phyloP scores from a whole-genome alignment of 2,113 vertebrate genomes.

The Machaerirhynchus nigripectus region DNA sequence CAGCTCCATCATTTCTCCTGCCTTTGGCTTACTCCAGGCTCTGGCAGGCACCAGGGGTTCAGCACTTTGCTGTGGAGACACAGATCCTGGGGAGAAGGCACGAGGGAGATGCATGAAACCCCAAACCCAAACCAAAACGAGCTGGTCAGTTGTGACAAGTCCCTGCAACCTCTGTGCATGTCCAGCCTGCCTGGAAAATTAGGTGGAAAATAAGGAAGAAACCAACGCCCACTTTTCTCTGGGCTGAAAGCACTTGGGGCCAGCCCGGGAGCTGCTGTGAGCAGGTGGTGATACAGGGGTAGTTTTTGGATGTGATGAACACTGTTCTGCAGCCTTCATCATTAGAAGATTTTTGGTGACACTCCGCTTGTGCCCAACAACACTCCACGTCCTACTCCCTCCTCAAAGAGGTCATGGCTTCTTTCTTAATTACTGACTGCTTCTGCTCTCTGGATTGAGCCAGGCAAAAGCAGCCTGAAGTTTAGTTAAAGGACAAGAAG shows the following conservation, averaged over 20 bases:
- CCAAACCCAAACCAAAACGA: not conserved
- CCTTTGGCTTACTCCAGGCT: not conserved
- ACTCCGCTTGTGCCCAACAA: not conserved
- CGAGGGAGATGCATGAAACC: not conserved
- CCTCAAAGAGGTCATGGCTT: not conserved
- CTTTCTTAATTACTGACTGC: conserved; percentile 51
- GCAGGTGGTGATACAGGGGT: accelerated
- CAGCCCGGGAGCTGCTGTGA: not conserved
- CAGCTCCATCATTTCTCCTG: not conserved
- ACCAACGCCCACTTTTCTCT: accelerated
- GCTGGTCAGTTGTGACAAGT: not conserved
- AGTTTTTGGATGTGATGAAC: not conserved
- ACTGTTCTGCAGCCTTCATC: not conserved
- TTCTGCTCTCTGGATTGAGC: not conserved
- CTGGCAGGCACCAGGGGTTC: not conserved
- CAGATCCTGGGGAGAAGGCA: not conserved
- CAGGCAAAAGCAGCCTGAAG: not conserved
- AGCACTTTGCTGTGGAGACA: not conserved
- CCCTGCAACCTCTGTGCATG: not conserved
- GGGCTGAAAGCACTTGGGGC: not conserved
- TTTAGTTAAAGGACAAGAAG: not conserved
- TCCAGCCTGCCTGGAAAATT: not conserved
- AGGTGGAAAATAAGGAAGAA: not conserved
- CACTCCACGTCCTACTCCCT: not conserved
- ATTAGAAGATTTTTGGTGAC: not conserved